phyloP scores from a whole-genome alignment of 2,888 invertebrate genomes.

The Melinopterus prodromus region DNA sequence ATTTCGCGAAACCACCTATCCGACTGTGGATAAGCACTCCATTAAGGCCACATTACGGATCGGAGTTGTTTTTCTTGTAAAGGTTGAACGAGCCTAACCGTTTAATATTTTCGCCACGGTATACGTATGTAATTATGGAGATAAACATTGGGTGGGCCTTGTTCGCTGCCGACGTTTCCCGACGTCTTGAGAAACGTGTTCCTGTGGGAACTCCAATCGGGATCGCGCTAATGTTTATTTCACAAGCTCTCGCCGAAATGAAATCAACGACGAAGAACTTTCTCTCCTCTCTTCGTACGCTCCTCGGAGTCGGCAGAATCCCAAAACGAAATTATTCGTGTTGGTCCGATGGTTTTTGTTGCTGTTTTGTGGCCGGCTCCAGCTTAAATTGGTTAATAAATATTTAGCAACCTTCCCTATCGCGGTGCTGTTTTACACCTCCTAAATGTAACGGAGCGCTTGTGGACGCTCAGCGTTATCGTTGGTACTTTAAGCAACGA shows the following conservation, averaged over 20 bases:
- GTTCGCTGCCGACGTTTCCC: neutral
- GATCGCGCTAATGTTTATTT: constrained; percentile 25
- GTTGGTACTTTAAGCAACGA: too few relatives aligned
- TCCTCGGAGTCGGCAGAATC: neutral
- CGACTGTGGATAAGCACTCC: neutral
- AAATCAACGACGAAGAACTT: constrained; percentile 20
- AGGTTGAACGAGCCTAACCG: neutral
- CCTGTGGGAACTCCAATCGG: neutral
- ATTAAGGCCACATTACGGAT: neutral
- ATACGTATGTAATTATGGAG: neutral
- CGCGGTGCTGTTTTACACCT: neutral
- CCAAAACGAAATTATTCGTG: neutral
- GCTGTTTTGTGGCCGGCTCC: constrained; percentile 7
- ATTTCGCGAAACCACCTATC: neutral
- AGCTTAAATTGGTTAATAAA: constrained; percentile 23
- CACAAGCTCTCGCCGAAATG: constrained; percentile 20
- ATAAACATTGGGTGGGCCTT: neutral
- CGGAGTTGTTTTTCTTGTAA: neutral
- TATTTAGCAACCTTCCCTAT: constrained; percentile 4
- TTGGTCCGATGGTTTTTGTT: constrained; percentile 15
- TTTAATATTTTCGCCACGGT: neutral
- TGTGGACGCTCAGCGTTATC: too few relatives aligned
- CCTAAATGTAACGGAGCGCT: neutral
- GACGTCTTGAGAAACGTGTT: neutral
- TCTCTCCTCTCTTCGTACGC: neutral